Evolutionary conservation across 1,140 invertebrate genomes (phyloP), one percentile per base, ranked within the genome.

Genomic region (Muscidifurax raptorellus): DNA sequence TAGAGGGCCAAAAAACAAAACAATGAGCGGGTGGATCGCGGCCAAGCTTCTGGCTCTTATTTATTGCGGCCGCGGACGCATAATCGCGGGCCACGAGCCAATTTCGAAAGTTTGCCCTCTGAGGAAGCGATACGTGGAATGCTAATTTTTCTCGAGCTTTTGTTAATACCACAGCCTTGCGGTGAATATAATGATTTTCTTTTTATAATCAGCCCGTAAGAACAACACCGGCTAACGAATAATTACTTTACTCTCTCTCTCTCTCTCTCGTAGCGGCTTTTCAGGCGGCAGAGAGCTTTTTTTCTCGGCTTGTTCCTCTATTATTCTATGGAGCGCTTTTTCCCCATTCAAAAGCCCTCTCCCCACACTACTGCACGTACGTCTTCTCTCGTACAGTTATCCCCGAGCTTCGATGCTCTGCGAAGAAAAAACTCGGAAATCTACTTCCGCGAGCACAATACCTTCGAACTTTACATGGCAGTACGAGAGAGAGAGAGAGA

Each of bases 11-110:
- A 36, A 84, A 85, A 87, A 88, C 89, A 88, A 89, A 90, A 90
- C 89, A 90, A 90, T 90, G 87, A 90, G 88, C 89, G 89, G 85
- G 88, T 90, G 87, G 90, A 90, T 64, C 88, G 44, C 85, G 87
- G 90, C 89, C 90, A 89, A 89, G 85, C 79, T 71, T 87, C 86
- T 77, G 71, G 72, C 32, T 82, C 85, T 80, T 82, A 84, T 87
- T 74, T 86, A 69, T 86, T 32, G 81, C 40, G 13, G 27, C 36
- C 36, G 22, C 25, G 3, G 64, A 52, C n/a, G 74, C 79, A 72
- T 85, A 84, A 87, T 87, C 85, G 85, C 52, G 84, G 86, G 86
- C 81, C 28, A 12, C 47, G 72, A 30, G 86, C 86, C 86, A 87
- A 87, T 71, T 71, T 47, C 44, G 32, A 44, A 15, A 64, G 52